Conservation (phyloP, 2,888 invertebrate genomes). For the Torymus tubicola region DNA sequence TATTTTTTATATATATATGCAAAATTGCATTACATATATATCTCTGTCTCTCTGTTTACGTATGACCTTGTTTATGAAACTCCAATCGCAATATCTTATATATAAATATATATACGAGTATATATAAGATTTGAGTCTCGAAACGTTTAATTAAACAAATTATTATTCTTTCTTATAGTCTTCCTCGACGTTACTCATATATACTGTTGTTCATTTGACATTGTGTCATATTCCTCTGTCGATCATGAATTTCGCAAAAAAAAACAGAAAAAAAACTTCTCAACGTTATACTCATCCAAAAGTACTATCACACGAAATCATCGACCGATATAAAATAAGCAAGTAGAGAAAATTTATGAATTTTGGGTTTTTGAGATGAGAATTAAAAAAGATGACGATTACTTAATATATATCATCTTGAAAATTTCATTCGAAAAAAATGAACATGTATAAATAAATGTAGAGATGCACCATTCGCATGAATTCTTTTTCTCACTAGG, state of each 20-base stretch:
- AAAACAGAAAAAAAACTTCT: no score
- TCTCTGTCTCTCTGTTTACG: conserved; percentile 30
- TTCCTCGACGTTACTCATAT: background rate
- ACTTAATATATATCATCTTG: no score
- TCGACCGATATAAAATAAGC: no score
- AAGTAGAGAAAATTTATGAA: no score
- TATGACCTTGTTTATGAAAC: conserved; percentile 43
- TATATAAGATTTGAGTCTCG: conserved; percentile 44
- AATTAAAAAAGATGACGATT: no score
- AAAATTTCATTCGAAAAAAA: no score
- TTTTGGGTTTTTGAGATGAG: no score
- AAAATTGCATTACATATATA: conserved; percentile 50
- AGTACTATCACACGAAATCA: no score
- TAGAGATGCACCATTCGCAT: no score
- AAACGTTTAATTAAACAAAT: background rate
- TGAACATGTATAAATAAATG: no score
- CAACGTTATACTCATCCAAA: no score
- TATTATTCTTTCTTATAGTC: conserved; percentile 11
- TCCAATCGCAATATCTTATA: conserved; percentile 47
- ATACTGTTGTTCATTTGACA: background rate
- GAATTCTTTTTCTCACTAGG: no score
- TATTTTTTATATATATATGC: conserved; percentile 57
- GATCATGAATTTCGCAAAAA: background rate
- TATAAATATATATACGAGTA: conserved; percentile 45
- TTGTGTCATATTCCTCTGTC: background rate